phyloP scores from a whole-genome alignment of 2,888 invertebrate genomes.

The Kryphioiulus occultus region DNA sequence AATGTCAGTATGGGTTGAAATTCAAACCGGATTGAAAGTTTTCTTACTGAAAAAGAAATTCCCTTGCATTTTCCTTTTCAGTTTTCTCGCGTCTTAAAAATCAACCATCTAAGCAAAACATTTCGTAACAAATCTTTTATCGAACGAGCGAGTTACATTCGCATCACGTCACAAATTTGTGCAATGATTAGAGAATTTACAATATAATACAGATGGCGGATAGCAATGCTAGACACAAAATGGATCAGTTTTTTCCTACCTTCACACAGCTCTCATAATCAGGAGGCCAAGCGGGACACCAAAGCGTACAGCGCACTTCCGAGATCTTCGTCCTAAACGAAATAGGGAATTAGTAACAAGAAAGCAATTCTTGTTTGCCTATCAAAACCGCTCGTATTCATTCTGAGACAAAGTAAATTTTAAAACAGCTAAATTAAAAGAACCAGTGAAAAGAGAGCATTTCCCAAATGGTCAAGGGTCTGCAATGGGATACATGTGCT shows the following conservation, averaged over 20 bases:
- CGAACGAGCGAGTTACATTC: not conserved
- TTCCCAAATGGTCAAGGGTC: no score
- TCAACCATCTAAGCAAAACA: not conserved
- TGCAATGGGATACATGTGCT: no score
- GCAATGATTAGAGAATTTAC: not conserved
- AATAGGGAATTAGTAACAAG: no score
- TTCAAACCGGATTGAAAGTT: no score
- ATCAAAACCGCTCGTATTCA: no score
- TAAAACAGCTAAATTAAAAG: no score
- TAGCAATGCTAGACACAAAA: not conserved
- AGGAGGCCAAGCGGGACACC: constrained; percentile 55
- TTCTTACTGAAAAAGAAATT: no score
- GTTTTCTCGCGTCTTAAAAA: not conserved
- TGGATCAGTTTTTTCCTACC: not conserved
- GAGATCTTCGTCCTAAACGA: constrained; percentile 84
- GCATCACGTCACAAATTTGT: not conserved
- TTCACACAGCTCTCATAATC: not conserved
- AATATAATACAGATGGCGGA: not conserved
- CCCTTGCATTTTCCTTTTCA: not conserved
- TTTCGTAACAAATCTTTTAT: not conserved
- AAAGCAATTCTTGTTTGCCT: no score
- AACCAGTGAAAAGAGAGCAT: no score
- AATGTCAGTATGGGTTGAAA: not conserved
- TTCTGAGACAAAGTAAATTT: no score
- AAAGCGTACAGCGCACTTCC: constrained; percentile 84